Percentiles rank a stretch among this genome's conserved stretches.
Evolutionary conservation across 1,140 invertebrate genomes (phyloP).

Genomic region (Teleogryllus occipitalis): DNA sequence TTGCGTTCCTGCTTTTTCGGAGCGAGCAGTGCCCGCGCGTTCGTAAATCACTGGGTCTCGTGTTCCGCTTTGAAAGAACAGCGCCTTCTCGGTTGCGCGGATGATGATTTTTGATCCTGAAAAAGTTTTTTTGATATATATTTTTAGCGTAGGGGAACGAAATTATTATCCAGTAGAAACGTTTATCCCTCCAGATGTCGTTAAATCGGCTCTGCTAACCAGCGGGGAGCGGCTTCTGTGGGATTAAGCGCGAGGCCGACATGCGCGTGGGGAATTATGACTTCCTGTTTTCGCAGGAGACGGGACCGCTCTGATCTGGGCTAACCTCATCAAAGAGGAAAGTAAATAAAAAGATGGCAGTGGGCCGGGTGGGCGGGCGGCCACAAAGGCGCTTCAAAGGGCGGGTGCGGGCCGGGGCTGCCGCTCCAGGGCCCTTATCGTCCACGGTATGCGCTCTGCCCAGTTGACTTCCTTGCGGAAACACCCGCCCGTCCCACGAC

Average conservation of each 20-base stretch:
- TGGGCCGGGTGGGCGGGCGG: background rate
- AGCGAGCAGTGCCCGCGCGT: background rate
- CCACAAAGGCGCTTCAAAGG: background rate
- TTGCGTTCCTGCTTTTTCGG: background rate
- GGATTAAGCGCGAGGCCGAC: background rate
- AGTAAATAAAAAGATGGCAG: background rate
- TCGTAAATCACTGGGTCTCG: background rate
- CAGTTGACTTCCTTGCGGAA: too few species aligned
- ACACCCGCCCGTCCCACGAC: too few species aligned
- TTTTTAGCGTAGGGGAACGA: background rate
- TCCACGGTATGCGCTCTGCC: too few species aligned
- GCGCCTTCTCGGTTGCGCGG: too few species aligned
- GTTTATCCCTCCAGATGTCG: background rate
- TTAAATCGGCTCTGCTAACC: background rate
- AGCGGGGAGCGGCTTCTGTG: background rate
- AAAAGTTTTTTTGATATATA: too few species aligned
- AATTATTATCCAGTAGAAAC: background rate
- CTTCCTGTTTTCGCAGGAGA: background rate
- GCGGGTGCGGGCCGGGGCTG: too few species aligned
- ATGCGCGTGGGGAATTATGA: background rate
- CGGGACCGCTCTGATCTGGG: background rate
- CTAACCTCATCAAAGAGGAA: background rate
- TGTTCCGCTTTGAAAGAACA: background rate
- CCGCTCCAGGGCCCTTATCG: too few species aligned
- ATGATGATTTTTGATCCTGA: too few species aligned